Conservation (phyloP, 2,888 invertebrate species). For the Folsomia manolachei region DNA sequence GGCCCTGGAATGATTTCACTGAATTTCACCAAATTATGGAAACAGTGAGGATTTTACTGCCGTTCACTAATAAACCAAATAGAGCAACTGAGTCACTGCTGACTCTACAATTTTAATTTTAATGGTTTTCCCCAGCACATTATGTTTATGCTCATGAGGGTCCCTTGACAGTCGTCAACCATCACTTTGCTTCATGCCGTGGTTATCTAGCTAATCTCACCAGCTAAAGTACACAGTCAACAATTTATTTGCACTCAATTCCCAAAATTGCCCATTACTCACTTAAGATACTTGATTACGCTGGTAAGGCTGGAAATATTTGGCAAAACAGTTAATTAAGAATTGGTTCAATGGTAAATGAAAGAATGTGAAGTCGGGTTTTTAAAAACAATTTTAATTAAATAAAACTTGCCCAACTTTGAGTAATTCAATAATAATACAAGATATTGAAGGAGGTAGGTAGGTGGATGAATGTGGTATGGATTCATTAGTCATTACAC, state of each 20-base stretch:
- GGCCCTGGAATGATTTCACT: not conserved
- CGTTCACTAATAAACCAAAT: not conserved
- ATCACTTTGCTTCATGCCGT: not conserved
- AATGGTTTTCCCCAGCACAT: not conserved
- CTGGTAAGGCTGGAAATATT: not conserved
- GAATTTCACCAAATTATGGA: not conserved
- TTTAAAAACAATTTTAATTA: not conserved
- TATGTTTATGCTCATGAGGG: not conserved
- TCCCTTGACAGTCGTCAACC: not conserved
- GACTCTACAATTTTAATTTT: not conserved
- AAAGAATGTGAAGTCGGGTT: not conserved
- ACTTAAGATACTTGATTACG: not conserved
- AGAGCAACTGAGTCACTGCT: not conserved
- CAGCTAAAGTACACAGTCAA: not conserved
- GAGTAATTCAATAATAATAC: not conserved
- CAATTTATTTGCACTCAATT: not conserved
- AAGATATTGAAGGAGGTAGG: not conserved
- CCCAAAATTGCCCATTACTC: not conserved
- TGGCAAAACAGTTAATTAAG: not conserved
- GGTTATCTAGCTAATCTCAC: too few relatives aligned
- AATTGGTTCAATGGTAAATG: not conserved
- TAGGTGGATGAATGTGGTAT: not conserved
- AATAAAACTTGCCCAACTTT: not conserved
- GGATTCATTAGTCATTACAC: not conserved
- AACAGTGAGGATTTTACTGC: not conserved